Evolutionary conservation across 2,888 invertebrate species (phyloP).

Genomic region (Quadriops clusia): DNA sequence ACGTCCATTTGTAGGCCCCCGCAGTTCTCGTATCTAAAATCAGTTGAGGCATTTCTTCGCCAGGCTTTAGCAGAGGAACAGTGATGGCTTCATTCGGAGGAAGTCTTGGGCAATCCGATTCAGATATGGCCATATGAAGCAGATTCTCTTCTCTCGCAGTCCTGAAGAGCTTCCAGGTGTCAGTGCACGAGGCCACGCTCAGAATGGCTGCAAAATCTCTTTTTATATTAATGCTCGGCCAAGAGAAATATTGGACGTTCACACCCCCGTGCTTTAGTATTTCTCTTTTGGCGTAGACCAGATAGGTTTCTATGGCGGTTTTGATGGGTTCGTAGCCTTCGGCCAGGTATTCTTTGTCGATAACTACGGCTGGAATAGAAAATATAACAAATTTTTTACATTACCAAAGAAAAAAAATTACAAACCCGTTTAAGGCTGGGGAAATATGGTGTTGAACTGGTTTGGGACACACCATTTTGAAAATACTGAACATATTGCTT

Average conservation of each 20-base stretch:
- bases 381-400: constrained; percentile 3
- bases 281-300: constrained; percentile 42
- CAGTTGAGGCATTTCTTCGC: constrained; percentile 67
- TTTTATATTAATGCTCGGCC: constrained; percentile 55
- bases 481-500: too few relatives aligned
- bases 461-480: too few relatives aligned
- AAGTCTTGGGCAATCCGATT: constrained; percentile 66
- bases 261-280: constrained; percentile 58
- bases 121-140: constrained; percentile 63
- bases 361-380: constrained; percentile 48
- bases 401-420: constrained; percentile 4
- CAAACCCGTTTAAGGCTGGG: background rate
- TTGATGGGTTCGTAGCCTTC: constrained; percentile 49
- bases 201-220: constrained; percentile 63
- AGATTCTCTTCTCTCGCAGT: constrained; percentile 51
- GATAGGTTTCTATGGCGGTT: constrained; percentile 46
- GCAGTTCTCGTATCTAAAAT: constrained; percentile 60
- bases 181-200: constrained; percentile 60
- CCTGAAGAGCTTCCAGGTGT: constrained; percentile 61
- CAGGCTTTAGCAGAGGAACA: constrained; percentile 53
- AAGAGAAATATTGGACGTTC: constrained; percentile 53
- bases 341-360: constrained; percentile 56
- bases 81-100: constrained; percentile 57
- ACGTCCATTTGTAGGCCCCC: constrained; percentile 57
- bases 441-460: too few relatives aligned